Base-by-base conservation (phyloP, 2,113 vertebrate genomes). In the Macquaria australasica region DNA sequence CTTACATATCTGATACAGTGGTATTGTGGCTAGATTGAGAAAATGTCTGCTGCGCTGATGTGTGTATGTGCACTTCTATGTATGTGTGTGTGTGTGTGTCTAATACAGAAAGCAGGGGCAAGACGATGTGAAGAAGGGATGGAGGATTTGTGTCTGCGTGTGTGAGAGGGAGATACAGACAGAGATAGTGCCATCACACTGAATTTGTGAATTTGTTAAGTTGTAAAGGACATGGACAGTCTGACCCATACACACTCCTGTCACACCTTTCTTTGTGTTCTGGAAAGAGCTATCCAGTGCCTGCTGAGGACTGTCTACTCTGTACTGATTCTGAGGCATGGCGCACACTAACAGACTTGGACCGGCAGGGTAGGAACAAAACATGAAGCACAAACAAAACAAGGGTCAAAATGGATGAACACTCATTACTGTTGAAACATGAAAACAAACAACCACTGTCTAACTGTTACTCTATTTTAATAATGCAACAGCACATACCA, bases 191-290 rank as follows among this genome's bases (percentile, higher is more conserved):
- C 58, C 37, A 62, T 74, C 71, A 41, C 75, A 16, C 25, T 67
- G 78, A 80, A 72, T 55, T 45, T 60, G 43, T 66, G 18, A 82
- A 82, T 20, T 28, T 53, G 59, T 25, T 1, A 81, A 58, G 48
- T 31, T 45, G 85, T 39, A 69, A 73, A 76, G 53, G 31, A 72
- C 55, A 79, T 28, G 11, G 43, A 80, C 55, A 34, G 55, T 80
- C 69, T 73, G 72, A 83, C 82, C 62, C 56, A 20, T 15, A 37
- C 63, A 68, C 20, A 70, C 15, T 8, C 12, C 34, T 12, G 4
- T 60, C 73, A 78, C 68, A 41, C 73, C 25, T 53, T 58, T 43
- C 21, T 75, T 45, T 28, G 1, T 71, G 77, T 69, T 70, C 53
- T 77, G 16, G 11, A 34, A 25, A 41, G 23, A 72, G 55, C 50